Evolutionary conservation across 2,888 invertebrate species (phyloP).

Genomic region (Temnothorax unifasciatus): DNA sequence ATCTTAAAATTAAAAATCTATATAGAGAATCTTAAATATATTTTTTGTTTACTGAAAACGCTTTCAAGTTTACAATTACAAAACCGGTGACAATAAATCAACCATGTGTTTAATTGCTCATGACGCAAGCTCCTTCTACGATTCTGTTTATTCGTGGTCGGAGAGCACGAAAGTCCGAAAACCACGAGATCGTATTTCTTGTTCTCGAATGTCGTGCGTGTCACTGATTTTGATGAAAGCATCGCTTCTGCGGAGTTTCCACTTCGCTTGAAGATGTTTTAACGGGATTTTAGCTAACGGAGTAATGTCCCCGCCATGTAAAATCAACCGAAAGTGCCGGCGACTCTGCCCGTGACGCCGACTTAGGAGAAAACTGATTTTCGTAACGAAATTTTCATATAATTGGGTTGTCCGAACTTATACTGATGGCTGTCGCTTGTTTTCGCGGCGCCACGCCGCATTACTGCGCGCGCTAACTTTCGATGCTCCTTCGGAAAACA

Average conservation of each 20-base stretch:
- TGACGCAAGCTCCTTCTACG: conserved; percentile 19
- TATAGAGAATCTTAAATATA: neutral
- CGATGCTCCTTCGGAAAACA: conserved; percentile 12
- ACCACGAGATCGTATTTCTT: conserved; percentile 16
- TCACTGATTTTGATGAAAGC: conserved; percentile 51
- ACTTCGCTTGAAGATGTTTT: conserved; percentile 39
- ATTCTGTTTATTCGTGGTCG: conserved; percentile 33
- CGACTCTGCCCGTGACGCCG: conserved; percentile 12
- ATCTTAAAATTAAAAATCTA: neutral
- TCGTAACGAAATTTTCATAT: conserved; percentile 45
- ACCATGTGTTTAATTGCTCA: conserved; percentile 12
- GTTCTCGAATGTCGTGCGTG: conserved; percentile 34
- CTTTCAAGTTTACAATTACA: conserved; percentile 1
- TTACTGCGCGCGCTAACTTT: neutral
- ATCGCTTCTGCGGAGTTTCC: conserved; percentile 44
- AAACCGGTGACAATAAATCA: conserved; percentile 11
- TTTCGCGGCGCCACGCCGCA: neutral
- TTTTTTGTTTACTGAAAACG: neutral
- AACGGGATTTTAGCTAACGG: conserved; percentile 40
- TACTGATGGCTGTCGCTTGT: conserved; percentile 45
- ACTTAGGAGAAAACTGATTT: conserved; percentile 52
- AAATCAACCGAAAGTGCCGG: conserved; percentile 38
- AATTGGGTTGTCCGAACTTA: conserved; percentile 47
- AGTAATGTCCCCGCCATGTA: conserved; percentile 30
- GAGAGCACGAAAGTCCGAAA: conserved; percentile 28